A percentile compares a stretch with the other conserved stretches of the same genome.
phyloP scores from a whole-genome alignment of 2,113 vertebrate species.

The Lonchura striata region DNA sequence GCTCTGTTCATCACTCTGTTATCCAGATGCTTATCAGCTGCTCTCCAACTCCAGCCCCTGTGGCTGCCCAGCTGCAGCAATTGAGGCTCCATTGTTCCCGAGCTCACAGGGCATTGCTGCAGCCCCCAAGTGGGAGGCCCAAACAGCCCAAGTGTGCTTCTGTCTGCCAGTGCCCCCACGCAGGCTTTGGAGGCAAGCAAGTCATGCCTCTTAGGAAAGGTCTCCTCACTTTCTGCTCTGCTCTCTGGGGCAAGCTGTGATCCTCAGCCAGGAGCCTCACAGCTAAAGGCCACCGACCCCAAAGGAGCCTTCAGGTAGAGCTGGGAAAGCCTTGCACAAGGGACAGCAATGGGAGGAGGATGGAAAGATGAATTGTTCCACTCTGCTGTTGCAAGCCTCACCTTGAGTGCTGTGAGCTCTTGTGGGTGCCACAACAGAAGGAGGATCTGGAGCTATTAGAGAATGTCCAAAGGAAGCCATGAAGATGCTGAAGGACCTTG shows the following conservation, averaged over 20 bases:
- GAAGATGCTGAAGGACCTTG: background rate
- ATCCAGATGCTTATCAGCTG: background rate
- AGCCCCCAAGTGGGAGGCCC: background rate
- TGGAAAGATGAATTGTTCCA: background rate
- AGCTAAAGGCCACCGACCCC: background rate
- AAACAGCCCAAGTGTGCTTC: background rate
- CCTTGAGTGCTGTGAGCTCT: background rate
- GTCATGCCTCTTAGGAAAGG: background rate
- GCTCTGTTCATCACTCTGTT: background rate
- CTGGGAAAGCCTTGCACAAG: accelerated
- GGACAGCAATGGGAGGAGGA: background rate
- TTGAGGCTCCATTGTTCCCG: background rate
- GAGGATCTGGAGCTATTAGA: background rate
- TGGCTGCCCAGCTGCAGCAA: background rate
- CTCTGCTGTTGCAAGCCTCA: background rate
- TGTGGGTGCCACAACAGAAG: background rate
- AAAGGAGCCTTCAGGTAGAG: background rate
- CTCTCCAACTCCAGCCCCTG: background rate
- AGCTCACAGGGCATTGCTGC: background rate
- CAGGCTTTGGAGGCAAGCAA: background rate
- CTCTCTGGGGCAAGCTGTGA: background rate
- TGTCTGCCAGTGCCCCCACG: background rate
- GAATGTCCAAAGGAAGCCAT: no score
- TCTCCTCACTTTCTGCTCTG: background rate
- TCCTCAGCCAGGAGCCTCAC: background rate